A percentile compares a stretch with the other conserved stretches of the same genome.
phyloP scores from a whole-genome alignment of 2,113 vertebrate species.

The Microcebus tavaratra region DNA sequence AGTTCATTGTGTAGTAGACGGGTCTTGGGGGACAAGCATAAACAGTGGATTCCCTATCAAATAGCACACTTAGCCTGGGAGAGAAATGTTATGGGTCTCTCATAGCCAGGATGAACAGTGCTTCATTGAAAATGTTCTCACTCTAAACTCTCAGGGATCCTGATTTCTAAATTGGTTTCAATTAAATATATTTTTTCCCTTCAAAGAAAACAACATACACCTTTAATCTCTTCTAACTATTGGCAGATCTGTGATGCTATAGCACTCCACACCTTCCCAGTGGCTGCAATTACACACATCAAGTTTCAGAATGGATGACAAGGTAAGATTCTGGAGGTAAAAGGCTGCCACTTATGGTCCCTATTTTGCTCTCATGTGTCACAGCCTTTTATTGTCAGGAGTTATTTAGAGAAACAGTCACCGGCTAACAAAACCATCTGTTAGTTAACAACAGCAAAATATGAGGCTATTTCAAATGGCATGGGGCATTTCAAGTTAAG shows the following conservation, averaged over 20 bases:
- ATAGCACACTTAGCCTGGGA: conserved; percentile 68
- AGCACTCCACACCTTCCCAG: conserved; percentile 74
- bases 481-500: conserved; percentile 71
- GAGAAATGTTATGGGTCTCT: conserved; percentile 56
- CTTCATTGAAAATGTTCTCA: conserved; percentile 74
- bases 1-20: conserved; percentile 18
- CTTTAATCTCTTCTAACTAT: conserved; percentile 66
- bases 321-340: conserved; percentile 72
- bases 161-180: conserved; percentile 78
- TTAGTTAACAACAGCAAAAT: conserved; percentile 77
- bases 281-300: conserved; percentile 81
- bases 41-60: conserved; percentile 67
- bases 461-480: conserved; percentile 76
- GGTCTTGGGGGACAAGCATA: conserved; percentile 44
- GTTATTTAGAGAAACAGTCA: conserved; percentile 77
- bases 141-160: conserved; percentile 57
- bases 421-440: conserved; percentile 70
- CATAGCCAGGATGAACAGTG: conserved; percentile 61
- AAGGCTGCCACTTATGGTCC: conserved; percentile 72
- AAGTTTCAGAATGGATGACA: conserved; percentile 75
- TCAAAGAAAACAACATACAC: conserved; percentile 71
- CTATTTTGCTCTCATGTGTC: conserved; percentile 76
- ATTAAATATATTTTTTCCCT: conserved; percentile 74
- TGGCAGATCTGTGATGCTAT: conserved; percentile 69
- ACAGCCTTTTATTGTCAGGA: conserved; percentile 70